A percentile compares a stretch with the other conserved stretches of the same genome.
phyloP scores from a whole-genome alignment of 1,140 invertebrate species.

The Danaus melanippus region DNA sequence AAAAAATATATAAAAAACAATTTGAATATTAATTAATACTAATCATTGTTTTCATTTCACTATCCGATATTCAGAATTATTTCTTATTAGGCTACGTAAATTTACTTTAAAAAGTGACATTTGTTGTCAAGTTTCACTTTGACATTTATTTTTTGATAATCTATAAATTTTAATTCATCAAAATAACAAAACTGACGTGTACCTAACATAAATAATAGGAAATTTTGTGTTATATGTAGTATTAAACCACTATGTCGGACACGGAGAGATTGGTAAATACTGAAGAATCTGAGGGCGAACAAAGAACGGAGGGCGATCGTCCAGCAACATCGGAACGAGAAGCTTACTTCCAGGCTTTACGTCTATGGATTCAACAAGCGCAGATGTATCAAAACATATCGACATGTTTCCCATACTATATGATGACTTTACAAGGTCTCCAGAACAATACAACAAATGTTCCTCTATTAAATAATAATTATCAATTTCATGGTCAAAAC shows the following conservation, averaged over 20 bases:
- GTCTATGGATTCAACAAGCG: conserved; percentile 73
- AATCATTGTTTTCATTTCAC: too few species aligned
- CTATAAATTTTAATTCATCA: conserved; percentile 8
- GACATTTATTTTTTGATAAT: too few species aligned
- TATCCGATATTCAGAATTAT: too few species aligned
- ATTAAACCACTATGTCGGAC: conserved; percentile 33
- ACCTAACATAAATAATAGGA: conserved; percentile 18
- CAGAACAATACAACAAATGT: conserved; percentile 56
- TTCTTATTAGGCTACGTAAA: too few species aligned
- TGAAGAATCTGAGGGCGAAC: conserved; percentile 14
- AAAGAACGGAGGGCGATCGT: conserved; percentile 27
- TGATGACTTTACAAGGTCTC: conserved; percentile 72
- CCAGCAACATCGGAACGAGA: conserved; percentile 58
- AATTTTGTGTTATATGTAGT: conserved; percentile 23
- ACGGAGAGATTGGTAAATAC: conserved; percentile 31
- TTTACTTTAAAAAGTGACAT: too few species aligned
- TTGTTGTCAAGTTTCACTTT: too few species aligned
- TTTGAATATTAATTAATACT: too few species aligned
- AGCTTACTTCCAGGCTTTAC: conserved; percentile 71
- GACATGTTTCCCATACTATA: conserved; percentile 74
- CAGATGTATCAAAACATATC: conserved; percentile 71
- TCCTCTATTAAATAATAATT: conserved; percentile 64
- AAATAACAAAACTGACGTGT: conserved; percentile 57
- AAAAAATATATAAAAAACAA: too few species aligned
- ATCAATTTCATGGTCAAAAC: conserved; percentile 55